A percentile compares a stretch with the other conserved stretches of the same genome.
phyloP scores from a whole-genome alignment of 2,797 vertebrate genomes.

The Rhinatrema bivittatum region DNA sequence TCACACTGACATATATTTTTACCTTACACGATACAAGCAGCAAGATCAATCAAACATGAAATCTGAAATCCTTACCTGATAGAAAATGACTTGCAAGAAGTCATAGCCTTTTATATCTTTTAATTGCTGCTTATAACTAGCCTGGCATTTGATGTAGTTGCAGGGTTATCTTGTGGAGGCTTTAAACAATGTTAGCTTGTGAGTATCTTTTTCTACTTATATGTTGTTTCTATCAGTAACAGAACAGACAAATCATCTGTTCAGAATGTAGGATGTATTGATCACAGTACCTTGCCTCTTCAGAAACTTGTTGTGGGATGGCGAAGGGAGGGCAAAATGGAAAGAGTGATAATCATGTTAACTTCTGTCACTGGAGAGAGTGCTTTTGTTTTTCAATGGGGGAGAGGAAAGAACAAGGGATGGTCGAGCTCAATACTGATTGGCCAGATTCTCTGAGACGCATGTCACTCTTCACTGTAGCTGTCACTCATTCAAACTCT shows the following conservation, averaged over 20 bases:
- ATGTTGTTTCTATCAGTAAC: constrained; percentile 78
- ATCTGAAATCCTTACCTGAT: constrained; percentile 72
- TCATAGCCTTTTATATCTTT: constrained; percentile 60
- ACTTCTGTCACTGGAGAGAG: constrained; percentile 4
- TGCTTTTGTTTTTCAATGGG: constrained; percentile 11
- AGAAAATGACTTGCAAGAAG: constrained; percentile 59
- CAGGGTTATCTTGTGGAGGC: constrained; percentile 77
- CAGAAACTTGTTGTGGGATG: constrained; percentile 26
- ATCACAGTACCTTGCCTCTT: constrained; percentile 41
- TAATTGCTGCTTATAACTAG: constrained; percentile 83
- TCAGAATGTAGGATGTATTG: constrained; percentile 59
- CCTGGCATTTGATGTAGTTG: constrained; percentile 80
- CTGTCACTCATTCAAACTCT: constrained; percentile 22
- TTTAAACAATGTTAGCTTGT: constrained; percentile 79
- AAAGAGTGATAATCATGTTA: constrained; percentile 19
- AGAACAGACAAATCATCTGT: constrained; percentile 65
- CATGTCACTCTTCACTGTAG: constrained; percentile 3
- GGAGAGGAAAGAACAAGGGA: constrained; percentile 10
- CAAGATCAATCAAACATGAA: constrained; percentile 61
- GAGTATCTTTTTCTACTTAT: constrained; percentile 67
- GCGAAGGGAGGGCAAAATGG: constrained; percentile 1
- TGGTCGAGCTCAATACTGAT: constrained; percentile 9
- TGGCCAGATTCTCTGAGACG: constrained; percentile 3
- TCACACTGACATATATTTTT: no score
- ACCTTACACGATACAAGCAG: constrained; percentile 47